Evolutionary conservation across 2,888 invertebrate species (phyloP).

Genomic region (Amblyjoppa fuscipennis): DNA sequence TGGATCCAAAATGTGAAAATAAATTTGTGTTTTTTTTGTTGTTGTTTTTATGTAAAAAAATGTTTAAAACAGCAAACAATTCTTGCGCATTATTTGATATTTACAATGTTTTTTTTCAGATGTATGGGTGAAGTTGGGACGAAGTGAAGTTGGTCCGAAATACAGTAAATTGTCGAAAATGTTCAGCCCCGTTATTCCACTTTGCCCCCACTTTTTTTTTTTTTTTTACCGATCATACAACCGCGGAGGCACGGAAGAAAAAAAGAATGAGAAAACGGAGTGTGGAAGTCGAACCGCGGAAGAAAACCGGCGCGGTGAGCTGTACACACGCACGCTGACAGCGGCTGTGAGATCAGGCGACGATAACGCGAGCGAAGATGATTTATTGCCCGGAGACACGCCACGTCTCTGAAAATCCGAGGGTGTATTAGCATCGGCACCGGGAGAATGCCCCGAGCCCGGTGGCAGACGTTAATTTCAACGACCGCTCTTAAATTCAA

Average conservation of each 20-base stretch:
- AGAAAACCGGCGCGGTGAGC: conserved; percentile 59
- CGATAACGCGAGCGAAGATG: conserved; percentile 77
- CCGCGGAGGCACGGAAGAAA: conserved; percentile 7
- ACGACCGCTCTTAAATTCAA: conserved; percentile 40
- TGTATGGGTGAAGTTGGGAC: too few relatives aligned
- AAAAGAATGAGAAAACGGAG: conserved; percentile 13
- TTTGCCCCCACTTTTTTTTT: too few relatives aligned
- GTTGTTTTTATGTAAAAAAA: too few relatives aligned
- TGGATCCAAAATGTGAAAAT: too few relatives aligned
- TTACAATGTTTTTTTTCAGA: too few relatives aligned
- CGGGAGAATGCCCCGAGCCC: conserved; percentile 7
- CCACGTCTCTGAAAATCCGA: conserved; percentile 67
- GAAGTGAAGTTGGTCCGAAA: too few relatives aligned
- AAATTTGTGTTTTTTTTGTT: too few relatives aligned
- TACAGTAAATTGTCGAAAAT: too few relatives aligned
- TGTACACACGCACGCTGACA: conserved; percentile 77
- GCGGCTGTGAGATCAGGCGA: conserved; percentile 76
- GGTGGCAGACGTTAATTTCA: not conserved
- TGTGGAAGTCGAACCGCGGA: conserved; percentile 54
- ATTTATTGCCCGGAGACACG: conserved; percentile 80
- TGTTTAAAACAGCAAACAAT: too few relatives aligned
- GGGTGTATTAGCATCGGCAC: conserved; percentile 29
- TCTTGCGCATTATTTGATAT: too few relatives aligned
- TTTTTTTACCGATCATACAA: not conserved
- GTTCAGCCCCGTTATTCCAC: too few relatives aligned